These are phyloP conservation scores for Athalia circularis DNA, from an alignment of 2,888 invertebrate genomes.

Conservation along the genomic window DNA sequence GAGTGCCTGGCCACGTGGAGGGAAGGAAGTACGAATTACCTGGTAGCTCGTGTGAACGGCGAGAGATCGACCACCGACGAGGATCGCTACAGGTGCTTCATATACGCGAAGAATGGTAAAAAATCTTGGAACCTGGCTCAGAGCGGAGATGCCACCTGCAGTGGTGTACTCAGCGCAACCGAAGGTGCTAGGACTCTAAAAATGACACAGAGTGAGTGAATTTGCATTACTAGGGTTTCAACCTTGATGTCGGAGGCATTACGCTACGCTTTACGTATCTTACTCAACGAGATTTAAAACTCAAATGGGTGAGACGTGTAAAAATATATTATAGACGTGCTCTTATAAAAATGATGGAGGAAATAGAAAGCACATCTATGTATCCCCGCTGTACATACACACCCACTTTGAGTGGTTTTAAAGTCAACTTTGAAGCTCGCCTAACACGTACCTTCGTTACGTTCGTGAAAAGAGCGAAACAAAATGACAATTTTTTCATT, in stretches of 20 bases:
- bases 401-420: conserved; percentile 27
- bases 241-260: neutral
- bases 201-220: conserved; percentile 68
- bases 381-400: neutral
- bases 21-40: conserved; percentile 86
- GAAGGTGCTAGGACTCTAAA: conserved; percentile 88
- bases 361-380: neutral
- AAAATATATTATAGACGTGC: neutral
- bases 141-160: conserved; percentile 88
- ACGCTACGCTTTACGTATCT: neutral
- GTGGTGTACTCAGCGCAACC: conserved; percentile 82
- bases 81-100: conserved; percentile 89
- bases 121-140: conserved; percentile 83
- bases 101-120: conserved; percentile 82
- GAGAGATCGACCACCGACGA: conserved; percentile 84
- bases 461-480: conserved; percentile 11
- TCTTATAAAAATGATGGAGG: too few species aligned
- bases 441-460: neutral
- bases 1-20: conserved; percentile 90
- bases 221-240: conserved; percentile 2
- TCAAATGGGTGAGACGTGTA: neutral
- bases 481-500: conserved; percentile 9
- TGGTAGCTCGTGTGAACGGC: conserved; percentile 89
- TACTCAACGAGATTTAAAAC: neutral
- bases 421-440: conserved; percentile 6